Conservation (phyloP, 2,797 vertebrate genomes). For the Rhabdomys pumilio region DNA sequence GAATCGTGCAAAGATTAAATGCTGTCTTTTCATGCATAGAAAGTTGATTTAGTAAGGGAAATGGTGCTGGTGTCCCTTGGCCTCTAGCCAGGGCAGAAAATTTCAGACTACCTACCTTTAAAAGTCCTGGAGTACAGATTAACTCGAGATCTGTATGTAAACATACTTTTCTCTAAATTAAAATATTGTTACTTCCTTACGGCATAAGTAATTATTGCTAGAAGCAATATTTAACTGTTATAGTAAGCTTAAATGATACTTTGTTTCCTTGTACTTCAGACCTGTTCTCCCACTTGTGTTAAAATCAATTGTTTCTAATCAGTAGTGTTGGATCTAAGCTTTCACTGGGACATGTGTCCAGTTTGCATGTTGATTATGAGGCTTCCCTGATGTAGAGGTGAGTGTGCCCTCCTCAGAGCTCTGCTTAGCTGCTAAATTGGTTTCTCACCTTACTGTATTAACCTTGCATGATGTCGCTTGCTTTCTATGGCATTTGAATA, state of each 20-base stretch:
- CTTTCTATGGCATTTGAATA: conserved; percentile 73
- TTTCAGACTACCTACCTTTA: conserved; percentile 72
- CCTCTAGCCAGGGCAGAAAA: conserved; percentile 76
- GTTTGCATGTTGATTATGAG: conserved; percentile 78
- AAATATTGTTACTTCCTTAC: conserved; percentile 70
- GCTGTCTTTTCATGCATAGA: conserved; percentile 44
- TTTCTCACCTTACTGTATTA: conserved; percentile 68
- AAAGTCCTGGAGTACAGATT: conserved; percentile 73
- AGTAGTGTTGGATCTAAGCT: conserved; percentile 63
- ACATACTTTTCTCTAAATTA: conserved; percentile 64
- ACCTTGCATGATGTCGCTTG: conserved; percentile 86
- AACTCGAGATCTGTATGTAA: conserved; percentile 75
- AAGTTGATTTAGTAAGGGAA: conserved; percentile 64
- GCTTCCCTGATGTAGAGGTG: conserved; percentile 66
- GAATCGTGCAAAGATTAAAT: conserved; percentile 63
- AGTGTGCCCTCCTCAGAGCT: conserved; percentile 52
- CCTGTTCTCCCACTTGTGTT: conserved; percentile 74
- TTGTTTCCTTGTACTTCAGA: conserved; percentile 70
- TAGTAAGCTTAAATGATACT: conserved; percentile 66
- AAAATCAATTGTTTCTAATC: conserved; percentile 77
- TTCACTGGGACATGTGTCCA: conserved; percentile 68
- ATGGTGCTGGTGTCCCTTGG: conserved; percentile 82
- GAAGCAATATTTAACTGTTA: conserved; percentile 78
- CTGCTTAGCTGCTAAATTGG: conserved; percentile 65
- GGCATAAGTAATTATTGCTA: conserved; percentile 71